Base-by-base conservation (phyloP, 64 coral and sea anemone species). In the Dendrophyllia cribrosa region DNA sequence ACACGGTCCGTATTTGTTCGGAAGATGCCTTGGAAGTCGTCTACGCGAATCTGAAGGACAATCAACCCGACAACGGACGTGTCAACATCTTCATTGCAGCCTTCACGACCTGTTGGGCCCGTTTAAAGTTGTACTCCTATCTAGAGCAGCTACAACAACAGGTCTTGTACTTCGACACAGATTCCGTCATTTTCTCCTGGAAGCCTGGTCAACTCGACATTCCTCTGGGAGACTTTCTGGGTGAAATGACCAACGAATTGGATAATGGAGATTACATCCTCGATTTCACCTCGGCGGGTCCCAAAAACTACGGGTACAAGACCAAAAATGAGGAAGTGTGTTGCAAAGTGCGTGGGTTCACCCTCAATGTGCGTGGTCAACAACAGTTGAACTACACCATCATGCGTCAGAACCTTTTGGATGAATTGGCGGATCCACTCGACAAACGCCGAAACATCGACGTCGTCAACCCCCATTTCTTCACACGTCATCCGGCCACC, bases 241-340 rank as follows among this genome's bases (percentile, higher is more conserved):
- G 86, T 43, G 49, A 75, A 12, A 46, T 88, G 20, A 90, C 47
- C 0, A 46, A 72, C 3, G 76, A 90, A 26, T 10, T 62, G 9
- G 88, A 46, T 11, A 62, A 81, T 3, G 83, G 34, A 6, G 51
- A 89, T n/a, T 48, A 72, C 14, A 91, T 82, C 52, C 34, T 26
- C 0, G 77, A 76, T 1, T 90, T 79, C 8, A 51, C 51, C 16
- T 79, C 60, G 0, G 62, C 43, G 0, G 76, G 88, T 55, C 75
- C 75, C 5, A 90, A 90, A 24, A 90, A 90, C 53, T 80, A 81
- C 25, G 76, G 15, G 0, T 91, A 83, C 62, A 10, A 60, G 23
- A 26, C 62, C 0, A 24, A 58, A 5, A 5, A 83, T 17, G 89
- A 77, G 3, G 21, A 71, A 26, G 53, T 9, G 1, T 43, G 51